Evolutionary conservation across 2,888 invertebrate genomes (phyloP).

Genomic region (Macroteleia sp.): DNA sequence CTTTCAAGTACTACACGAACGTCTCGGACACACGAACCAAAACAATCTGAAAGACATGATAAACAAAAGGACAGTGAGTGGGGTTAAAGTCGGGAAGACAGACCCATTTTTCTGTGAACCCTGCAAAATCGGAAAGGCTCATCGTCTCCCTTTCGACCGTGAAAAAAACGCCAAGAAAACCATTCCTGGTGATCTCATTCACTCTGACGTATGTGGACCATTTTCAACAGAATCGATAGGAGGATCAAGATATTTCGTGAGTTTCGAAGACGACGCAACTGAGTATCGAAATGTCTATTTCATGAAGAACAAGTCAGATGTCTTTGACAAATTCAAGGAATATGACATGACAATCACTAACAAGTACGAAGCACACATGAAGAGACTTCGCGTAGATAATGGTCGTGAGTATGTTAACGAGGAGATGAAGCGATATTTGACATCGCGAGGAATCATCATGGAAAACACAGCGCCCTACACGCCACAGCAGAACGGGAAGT

Average conservation of each 20-base stretch:
- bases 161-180: not conserved
- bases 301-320: no score
- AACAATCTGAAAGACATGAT: conserved; percentile 18
- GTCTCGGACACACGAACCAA: conserved; percentile 28
- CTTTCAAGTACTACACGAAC: conserved; percentile 8
- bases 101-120: conserved; percentile 67
- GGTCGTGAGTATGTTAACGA: no score
- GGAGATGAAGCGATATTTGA: no score
- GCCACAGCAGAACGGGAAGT: conserved; percentile 41
- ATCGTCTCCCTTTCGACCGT: conserved; percentile 42
- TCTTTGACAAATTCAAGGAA: no score
- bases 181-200: conserved; percentile 1
- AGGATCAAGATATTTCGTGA: not conserved
- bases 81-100: conserved; percentile 21
- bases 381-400: conserved; percentile 10
- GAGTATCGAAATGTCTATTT: not conserved
- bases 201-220: conserved; percentile 18
- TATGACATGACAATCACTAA: no score
- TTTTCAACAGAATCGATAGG: not conserved
- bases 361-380: conserved; percentile 23
- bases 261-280: conserved; percentile 4
- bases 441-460: no score
- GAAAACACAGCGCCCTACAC: no score
- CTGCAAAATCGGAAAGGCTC: conserved; percentile 67
- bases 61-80: conserved; percentile 8